A percentile compares a stretch with the other conserved stretches of the same genome.
Evolutionary conservation across 2,888 invertebrate species (phyloP).

Genomic region (Alcis repandata): DNA sequence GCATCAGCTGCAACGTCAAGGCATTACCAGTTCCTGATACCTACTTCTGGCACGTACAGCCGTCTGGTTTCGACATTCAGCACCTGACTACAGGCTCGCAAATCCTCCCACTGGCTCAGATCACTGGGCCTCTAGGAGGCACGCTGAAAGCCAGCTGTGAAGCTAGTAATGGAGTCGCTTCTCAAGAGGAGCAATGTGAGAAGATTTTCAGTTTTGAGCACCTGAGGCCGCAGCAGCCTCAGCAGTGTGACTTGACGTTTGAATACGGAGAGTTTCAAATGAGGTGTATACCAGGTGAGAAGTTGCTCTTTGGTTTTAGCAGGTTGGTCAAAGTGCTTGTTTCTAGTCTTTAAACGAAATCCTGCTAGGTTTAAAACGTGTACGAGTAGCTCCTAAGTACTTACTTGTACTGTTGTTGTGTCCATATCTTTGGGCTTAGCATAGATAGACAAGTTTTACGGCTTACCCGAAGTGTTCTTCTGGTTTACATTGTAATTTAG

Average conservation of each 20-base stretch:
- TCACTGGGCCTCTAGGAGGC: conserved; percentile 72
- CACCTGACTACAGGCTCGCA: conserved; percentile 77
- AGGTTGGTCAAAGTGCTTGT: neutral
- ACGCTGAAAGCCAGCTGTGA: conserved; percentile 72
- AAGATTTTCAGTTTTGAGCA: conserved; percentile 71
- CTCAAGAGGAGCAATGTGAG: conserved; percentile 74
- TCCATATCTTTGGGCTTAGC: too few relatives aligned
- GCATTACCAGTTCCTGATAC: conserved; percentile 75
- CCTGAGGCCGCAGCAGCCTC: conserved; percentile 74
- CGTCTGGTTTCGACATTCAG: conserved; percentile 70
- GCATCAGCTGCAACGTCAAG: conserved; percentile 72
- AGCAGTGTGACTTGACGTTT: conserved; percentile 77
- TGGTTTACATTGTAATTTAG: neutral
- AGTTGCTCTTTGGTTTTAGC: neutral
- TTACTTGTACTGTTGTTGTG: too few relatives aligned
- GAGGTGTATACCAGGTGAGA: conserved; percentile 78
- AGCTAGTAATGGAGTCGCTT: conserved; percentile 76
- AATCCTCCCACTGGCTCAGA: conserved; percentile 70
- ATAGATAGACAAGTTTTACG: too few relatives aligned
- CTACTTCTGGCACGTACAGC: conserved; percentile 79
- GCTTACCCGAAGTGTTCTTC: too few relatives aligned
- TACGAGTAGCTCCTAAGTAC: too few relatives aligned
- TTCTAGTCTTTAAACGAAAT: too few relatives aligned
- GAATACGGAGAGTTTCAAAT: conserved; percentile 80
- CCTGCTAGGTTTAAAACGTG: too few relatives aligned